These are phyloP conservation scores for Phodopus roborovskii DNA, from an alignment of 2,113 vertebrate species.

Conservation along the genomic window DNA sequence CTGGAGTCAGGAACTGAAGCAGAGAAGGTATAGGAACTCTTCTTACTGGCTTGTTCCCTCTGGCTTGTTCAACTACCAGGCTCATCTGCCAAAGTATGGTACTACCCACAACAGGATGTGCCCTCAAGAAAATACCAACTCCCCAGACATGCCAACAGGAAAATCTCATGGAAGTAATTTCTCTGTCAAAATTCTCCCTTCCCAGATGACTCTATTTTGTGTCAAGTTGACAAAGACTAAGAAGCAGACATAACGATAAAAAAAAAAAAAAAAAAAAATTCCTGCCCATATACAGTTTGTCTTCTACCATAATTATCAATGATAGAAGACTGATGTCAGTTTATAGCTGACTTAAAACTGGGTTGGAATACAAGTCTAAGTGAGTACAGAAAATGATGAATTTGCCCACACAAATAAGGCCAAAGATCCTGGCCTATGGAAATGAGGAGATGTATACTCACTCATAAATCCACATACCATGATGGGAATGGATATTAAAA, in stretches of 20 bases:
- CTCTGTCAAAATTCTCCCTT: not conserved
- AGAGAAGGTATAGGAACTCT: not conserved
- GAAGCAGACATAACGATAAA: not conserved
- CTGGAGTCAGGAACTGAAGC: not conserved
- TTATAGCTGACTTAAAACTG: not conserved
- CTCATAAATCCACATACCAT: not conserved
- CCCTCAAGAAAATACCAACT: not conserved
- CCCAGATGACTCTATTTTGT: not conserved
- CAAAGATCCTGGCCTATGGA: not conserved
- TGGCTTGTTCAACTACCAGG: not conserved
- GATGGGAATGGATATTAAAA: not conserved
- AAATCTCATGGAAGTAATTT: not conserved
- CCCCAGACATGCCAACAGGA: not conserved
- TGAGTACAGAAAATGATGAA: not conserved
- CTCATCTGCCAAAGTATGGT: not conserved
- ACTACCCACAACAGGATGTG: not conserved
- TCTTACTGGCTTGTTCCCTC: not conserved
- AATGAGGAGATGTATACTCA: too few species aligned
- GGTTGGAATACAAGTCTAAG: not conserved
- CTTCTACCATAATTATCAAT: not conserved
- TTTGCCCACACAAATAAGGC: not conserved
- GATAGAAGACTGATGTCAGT: not conserved
- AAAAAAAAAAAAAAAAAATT: not conserved
- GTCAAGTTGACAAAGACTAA: not conserved
- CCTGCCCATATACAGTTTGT: not conserved